phyloP scores from a whole-genome alignment of 30 jellyfish, hydroid and myxozoan genomes.

The Chrysaora quinquecirrha region DNA sequence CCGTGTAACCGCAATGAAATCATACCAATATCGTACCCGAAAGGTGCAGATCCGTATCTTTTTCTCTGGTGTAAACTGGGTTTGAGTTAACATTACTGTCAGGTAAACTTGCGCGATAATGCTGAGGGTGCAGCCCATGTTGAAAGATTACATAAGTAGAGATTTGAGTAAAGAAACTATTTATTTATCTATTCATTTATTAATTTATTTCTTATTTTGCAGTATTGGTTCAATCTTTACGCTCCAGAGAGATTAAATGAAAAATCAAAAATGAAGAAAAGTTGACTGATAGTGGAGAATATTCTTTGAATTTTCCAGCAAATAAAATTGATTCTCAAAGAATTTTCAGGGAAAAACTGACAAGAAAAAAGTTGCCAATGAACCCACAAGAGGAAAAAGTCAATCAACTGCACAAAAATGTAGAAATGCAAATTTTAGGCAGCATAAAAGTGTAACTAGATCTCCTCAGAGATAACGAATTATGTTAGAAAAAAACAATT shows the following conservation, averaged over 20 bases:
- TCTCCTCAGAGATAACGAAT: conserved; percentile 35
- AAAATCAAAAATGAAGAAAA: not conserved
- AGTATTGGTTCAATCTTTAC: conserved; percentile 61
- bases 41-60: no score
- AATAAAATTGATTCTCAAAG: conserved; percentile 45
- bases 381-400: conserved; percentile 12
- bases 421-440: conserved; percentile 15
- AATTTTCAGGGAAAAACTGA: conserved; percentile 37
- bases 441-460: conserved; percentile 33
- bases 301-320: not conserved
- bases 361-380: conserved; percentile 38
- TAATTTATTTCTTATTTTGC: not conserved
- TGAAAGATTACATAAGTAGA: no score
- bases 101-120: no score
- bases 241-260: conserved; percentile 68
- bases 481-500: no score
- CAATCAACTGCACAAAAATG: conserved; percentile 24
- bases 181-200: no score
- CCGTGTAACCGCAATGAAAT: no score
- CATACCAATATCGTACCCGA: no score
- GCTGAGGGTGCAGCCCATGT: no score
- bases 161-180: no score
- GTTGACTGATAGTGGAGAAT: not conserved
- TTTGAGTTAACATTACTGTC: no score
- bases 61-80: no score